These are phyloP conservation scores for Onychomys leucogaster DNA, from an alignment of 2,797 vertebrate genomes.

Conservation along the genomic window DNA sequence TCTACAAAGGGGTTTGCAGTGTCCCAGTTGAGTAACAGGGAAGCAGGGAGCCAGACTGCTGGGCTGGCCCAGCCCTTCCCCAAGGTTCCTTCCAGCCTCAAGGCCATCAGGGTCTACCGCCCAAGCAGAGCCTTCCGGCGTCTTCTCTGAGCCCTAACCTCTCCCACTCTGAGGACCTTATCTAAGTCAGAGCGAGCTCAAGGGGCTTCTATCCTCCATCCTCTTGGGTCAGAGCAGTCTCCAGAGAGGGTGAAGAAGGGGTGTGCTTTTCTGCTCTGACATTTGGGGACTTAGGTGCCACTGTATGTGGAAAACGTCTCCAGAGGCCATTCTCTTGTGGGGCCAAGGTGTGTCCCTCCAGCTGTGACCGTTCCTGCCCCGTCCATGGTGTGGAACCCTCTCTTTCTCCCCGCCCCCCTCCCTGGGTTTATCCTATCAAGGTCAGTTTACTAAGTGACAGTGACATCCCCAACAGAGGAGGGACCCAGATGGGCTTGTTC, in stretches of 20 bases:
- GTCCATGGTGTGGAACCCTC: background rate
- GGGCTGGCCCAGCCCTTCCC: background rate
- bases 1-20: too few relatives aligned
- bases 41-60: background rate
- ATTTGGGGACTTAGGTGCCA: background rate
- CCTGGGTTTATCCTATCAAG: background rate
- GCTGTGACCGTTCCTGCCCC: background rate
- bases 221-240: background rate
- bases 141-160: background rate
- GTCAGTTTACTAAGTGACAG: background rate
- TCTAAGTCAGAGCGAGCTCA: background rate
- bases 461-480: background rate
- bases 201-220: background rate
- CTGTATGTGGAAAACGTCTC: background rate
- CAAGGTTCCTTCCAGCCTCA: background rate
- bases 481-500: background rate
- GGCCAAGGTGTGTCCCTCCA: background rate
- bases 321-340: background rate
- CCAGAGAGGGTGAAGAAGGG: too few relatives aligned
- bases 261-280: background rate
- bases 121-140: background rate
- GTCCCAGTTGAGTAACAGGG: background rate
- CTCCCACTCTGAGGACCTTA: too few relatives aligned
- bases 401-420: fast-evolving
- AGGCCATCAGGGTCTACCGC: too few relatives aligned